Percentiles rank a stretch among this genome's conserved stretches.
phyloP scores from a whole-genome alignment of 2,113 vertebrate genomes.

The Herpetotheres cachinnans region DNA sequence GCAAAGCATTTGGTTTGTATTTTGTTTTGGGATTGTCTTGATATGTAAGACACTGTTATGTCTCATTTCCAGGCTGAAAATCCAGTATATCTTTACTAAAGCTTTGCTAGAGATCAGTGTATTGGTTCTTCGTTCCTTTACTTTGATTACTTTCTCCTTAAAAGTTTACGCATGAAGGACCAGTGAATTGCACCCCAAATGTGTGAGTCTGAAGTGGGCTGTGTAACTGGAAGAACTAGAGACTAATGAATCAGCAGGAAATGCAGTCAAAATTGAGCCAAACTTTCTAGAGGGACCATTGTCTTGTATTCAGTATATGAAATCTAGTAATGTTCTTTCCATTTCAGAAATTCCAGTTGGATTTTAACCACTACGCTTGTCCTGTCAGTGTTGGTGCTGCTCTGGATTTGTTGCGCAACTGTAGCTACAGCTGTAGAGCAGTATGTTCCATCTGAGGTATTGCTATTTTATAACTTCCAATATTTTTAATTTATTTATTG shows the following conservation, averaged over 20 bases:
- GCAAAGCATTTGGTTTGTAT: not conserved
- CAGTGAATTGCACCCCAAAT: not conserved
- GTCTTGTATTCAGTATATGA: not conserved
- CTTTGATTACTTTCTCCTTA: not conserved
- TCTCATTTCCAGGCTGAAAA: not conserved
- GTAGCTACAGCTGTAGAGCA: slow-evolving; percentile 96
- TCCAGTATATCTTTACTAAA: not conserved
- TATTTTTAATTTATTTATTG: not conserved
- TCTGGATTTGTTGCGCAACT: slow-evolving; percentile 98
- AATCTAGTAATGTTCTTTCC: not conserved
- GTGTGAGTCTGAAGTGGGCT: not conserved
- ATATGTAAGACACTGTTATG: not conserved
- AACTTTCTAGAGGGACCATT: not conserved
- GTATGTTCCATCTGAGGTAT: slow-evolving; percentile 91
- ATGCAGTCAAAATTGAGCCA: not conserved
- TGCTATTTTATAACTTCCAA: not conserved
- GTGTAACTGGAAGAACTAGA: not conserved
- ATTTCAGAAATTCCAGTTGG: slow-evolving; percentile 91
- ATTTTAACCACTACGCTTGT: slow-evolving; percentile 91
- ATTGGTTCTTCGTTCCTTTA: not conserved
- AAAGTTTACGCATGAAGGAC: not conserved
- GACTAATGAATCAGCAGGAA: not conserved
- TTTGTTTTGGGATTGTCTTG: not conserved
- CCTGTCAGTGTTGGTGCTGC: slow-evolving; percentile 90
- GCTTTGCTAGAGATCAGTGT: not conserved